Evolutionary conservation across 2,888 invertebrate species (phyloP).

Genomic region (Eubasilissa splendida): DNA sequence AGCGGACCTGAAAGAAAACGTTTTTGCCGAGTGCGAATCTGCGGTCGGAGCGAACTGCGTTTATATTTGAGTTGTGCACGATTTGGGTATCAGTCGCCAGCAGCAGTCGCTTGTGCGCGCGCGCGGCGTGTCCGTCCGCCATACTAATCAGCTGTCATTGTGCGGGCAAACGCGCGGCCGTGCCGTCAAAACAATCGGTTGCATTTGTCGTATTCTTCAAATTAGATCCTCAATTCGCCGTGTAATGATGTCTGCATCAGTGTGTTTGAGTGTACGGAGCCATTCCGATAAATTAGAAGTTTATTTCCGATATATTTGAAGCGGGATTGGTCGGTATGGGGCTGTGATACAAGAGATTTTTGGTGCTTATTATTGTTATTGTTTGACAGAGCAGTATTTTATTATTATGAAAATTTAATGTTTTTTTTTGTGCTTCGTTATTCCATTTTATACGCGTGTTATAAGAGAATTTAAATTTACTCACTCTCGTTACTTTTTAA

Average conservation of each 20-base stretch:
- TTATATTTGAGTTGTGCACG: conserved; percentile 35
- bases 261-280: conserved; percentile 1
- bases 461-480: neutral
- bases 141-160: conserved; percentile 33
- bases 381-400: conserved; percentile 17
- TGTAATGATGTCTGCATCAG: neutral
- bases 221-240: neutral
- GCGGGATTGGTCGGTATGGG: conserved; percentile 14
- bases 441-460: conserved; percentile 23
- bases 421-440: conserved; percentile 21
- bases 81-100: conserved; percentile 3
- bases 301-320: conserved; percentile 39
- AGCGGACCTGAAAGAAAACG: too few relatives aligned
- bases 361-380: conserved; percentile 27
- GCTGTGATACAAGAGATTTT: conserved; percentile 35
- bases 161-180: conserved; percentile 2
- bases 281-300: conserved; percentile 15
- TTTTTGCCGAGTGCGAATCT: neutral
- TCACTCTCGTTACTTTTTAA: conserved; percentile 29
- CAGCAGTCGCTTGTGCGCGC: conserved; percentile 4
- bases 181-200: conserved; percentile 4
- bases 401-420: conserved; percentile 14
- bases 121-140: conserved; percentile 32
- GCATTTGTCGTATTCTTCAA: neutral
- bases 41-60: conserved; percentile 1